A percentile compares a stretch with the other conserved stretches of the same genome.
Conservation (phyloP, 2,888 invertebrate species). For the Troides aeacus region DNA sequence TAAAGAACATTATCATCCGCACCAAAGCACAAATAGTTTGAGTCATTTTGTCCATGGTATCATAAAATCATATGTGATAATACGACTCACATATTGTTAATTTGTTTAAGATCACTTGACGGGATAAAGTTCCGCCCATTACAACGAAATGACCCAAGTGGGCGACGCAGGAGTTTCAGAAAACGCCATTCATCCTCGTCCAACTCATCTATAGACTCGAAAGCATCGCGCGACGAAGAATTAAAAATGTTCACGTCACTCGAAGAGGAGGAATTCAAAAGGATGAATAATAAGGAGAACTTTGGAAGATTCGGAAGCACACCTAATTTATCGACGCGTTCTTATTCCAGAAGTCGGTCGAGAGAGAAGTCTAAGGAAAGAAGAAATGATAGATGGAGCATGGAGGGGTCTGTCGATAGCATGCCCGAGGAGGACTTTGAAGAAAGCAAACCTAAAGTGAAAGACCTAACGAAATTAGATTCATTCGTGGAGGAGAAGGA, state of each 20-base stretch:
- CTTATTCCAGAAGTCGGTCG: constrained; percentile 79
- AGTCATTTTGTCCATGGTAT: constrained; percentile 38
- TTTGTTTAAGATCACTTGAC: constrained; percentile 82
- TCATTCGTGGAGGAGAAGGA: constrained; percentile 68
- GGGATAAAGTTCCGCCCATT: constrained; percentile 82
- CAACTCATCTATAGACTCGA: constrained; percentile 81
- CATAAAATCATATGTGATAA: constrained; percentile 63
- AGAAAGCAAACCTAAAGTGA: constrained; percentile 43
- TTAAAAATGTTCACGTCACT: constrained; percentile 82
- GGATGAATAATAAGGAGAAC: constrained; percentile 53
- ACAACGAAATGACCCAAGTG: constrained; percentile 82
- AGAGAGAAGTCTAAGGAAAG: constrained; percentile 62
- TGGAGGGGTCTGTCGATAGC: constrained; percentile 53
- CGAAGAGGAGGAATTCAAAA: constrained; percentile 81
- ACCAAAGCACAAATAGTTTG: constrained; percentile 52
- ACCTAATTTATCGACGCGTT: constrained; percentile 75
- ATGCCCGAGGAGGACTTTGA: constrained; percentile 45
- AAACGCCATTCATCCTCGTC: constrained; percentile 81
- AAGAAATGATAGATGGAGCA: constrained; percentile 57
- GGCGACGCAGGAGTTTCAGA: constrained; percentile 80
- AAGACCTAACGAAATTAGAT: constrained; percentile 60
- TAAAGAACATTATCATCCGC: constrained; percentile 40
- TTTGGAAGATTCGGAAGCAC: constrained; percentile 61
- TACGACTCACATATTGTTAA: constrained; percentile 63
- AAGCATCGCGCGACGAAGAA: constrained; percentile 82